phyloP scores from a whole-genome alignment of 1,140 invertebrate genomes.

The Drosophila jambulina region DNA sequence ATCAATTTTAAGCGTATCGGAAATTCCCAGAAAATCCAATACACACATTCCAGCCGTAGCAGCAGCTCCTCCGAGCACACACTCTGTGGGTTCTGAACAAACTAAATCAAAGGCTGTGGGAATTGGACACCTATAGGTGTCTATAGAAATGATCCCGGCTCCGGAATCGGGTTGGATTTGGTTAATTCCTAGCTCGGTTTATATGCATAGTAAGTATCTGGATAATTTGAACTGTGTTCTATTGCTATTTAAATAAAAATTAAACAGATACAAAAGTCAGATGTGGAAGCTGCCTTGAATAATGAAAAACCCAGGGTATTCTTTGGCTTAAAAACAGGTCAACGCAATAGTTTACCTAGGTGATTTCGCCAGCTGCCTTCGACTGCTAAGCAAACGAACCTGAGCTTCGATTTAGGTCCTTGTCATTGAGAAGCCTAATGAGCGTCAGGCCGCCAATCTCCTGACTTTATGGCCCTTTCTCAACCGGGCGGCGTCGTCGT shows the following conservation, averaged over 20 bases:
- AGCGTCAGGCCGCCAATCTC: slow-evolving; percentile 52
- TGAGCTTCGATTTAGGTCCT: slow-evolving; percentile 6
- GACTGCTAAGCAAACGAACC: slow-evolving; percentile 12
- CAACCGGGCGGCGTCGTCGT: not conserved
- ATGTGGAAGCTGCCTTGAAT: not conserved
- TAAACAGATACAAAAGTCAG: not conserved
- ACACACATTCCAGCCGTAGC: not conserved
- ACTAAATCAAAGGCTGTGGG: slow-evolving; percentile 7
- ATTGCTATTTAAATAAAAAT: not conserved
- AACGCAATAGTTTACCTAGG: not conserved
- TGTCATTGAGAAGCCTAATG: slow-evolving; percentile 42
- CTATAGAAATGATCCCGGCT: not conserved
- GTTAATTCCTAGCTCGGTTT: not conserved
- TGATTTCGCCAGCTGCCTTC: not conserved
- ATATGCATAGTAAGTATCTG: not conserved
- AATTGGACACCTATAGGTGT: not conserved
- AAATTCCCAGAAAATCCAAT: slow-evolving; percentile 30
- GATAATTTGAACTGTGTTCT: not conserved
- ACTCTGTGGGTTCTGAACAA: slow-evolving; percentile 2
- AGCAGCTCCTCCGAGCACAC: slow-evolving; percentile 1
- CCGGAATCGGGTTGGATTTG: not conserved
- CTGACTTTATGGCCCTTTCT: slow-evolving; percentile 31
- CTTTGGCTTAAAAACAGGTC: not conserved
- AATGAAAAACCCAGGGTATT: not conserved
- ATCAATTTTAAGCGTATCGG: slow-evolving; percentile 16